phyloP scores from a whole-genome alignment of 2,797 vertebrate species.

The Gobionotothen gibberifrons region DNA sequence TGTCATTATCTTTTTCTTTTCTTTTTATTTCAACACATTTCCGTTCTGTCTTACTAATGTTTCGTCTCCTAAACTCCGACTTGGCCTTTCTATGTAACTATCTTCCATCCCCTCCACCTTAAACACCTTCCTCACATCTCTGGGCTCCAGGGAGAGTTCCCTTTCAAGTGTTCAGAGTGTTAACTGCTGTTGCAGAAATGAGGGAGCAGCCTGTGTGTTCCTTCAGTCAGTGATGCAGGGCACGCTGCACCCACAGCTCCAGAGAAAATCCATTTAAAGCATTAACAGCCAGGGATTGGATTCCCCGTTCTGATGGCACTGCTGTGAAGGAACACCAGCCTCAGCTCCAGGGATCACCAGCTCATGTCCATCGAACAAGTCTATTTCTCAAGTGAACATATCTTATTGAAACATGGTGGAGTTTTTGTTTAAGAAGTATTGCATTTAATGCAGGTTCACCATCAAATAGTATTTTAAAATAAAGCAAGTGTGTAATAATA shows the following conservation, averaged over 20 bases:
- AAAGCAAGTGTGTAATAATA: neutral
- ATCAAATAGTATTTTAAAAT: neutral
- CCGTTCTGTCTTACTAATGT: neutral
- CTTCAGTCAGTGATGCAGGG: conserved; percentile 5
- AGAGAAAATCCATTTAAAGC: conserved; percentile 38
- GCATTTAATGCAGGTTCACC: neutral
- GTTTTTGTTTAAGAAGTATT: neutral
- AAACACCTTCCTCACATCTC: neutral
- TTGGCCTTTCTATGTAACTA: neutral
- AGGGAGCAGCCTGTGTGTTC: conserved; percentile 23
- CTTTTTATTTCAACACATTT: neutral
- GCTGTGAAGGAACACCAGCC: neutral
- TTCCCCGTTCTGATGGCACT: conserved; percentile 15
- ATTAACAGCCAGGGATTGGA: conserved; percentile 22
- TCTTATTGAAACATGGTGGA: neutral
- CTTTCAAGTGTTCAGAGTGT: conserved; percentile 21
- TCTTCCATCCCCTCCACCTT: neutral
- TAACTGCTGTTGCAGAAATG: conserved; percentile 14
- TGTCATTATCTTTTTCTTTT: neutral
- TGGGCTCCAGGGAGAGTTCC: conserved; percentile 5
- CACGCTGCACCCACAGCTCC: conserved; percentile 13
- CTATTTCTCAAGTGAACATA: neutral
- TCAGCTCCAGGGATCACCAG: neutral
- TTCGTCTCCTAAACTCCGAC: neutral
- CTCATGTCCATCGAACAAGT: neutral